phyloP scores from a whole-genome alignment of 2,113 vertebrate species.

The Lota lota region DNA sequence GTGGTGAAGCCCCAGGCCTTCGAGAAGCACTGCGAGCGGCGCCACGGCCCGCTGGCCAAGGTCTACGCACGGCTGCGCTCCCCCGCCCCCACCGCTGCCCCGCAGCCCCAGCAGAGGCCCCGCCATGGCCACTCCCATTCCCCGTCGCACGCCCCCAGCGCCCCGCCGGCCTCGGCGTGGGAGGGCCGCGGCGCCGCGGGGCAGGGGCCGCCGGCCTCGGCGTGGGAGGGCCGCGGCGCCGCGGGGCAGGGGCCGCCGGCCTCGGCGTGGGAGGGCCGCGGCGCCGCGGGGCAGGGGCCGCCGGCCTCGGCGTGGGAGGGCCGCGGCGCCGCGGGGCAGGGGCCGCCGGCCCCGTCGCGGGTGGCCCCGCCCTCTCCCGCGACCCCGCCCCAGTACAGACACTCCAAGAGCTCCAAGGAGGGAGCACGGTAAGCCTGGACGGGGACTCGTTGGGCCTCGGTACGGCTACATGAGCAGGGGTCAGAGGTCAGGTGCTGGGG shows the following conservation, averaged over 20 bases:
- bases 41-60: constrained; percentile 86
- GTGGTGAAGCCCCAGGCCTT: constrained; percentile 96
- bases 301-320: constrained; percentile 61
- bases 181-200: constrained; percentile 60
- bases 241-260: too few species aligned
- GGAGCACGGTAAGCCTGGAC: constrained; percentile 77
- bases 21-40: constrained; percentile 91
- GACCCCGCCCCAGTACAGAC: constrained; percentile 74
- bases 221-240: too few species aligned
- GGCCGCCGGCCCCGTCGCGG: too few species aligned
- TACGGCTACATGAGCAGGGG: too few species aligned
- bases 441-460: too few species aligned
- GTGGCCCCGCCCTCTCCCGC: constrained; percentile 69
- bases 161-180: constrained; percentile 54
- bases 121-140: constrained; percentile 78
- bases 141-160: constrained; percentile 48
- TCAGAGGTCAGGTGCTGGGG: too few species aligned
- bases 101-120: constrained; percentile 76
- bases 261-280: constrained; percentile 36
- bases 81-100: constrained; percentile 64
- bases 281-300: constrained; percentile 40
- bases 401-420: constrained; percentile 80
- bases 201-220: too few species aligned
- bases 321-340: constrained; percentile 44
- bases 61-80: constrained; percentile 76